A percentile compares a stretch with the other conserved stretches of the same genome.
Conservation (phyloP, 2,888 invertebrate genomes). For the Sympetrum striolatum region DNA sequence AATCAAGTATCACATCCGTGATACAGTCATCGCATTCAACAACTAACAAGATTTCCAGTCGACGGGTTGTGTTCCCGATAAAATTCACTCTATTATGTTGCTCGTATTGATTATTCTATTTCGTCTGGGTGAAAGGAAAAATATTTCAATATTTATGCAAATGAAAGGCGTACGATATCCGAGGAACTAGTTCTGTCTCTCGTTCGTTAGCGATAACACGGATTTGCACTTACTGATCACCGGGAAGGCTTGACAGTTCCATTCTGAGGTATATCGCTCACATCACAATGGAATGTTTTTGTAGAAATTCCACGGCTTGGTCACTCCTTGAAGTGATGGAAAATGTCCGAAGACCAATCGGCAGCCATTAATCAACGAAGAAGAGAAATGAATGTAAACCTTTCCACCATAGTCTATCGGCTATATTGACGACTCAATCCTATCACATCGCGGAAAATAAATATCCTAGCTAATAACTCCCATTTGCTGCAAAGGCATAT, state of each 20-base stretch:
- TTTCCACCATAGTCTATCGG: neutral
- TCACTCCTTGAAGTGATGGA: neutral
- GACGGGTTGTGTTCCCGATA: too few relatives aligned
- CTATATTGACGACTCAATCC: neutral
- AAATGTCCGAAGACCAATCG: neutral
- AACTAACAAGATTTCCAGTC: too few relatives aligned
- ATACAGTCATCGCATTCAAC: too few relatives aligned
- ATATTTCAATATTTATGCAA: neutral
- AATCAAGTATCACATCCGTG: too few relatives aligned
- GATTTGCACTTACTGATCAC: neutral
- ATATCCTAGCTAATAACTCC: neutral
- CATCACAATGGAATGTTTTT: neutral
- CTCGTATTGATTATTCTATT: too few relatives aligned
- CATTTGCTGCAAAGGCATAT: neutral
- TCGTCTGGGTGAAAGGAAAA: neutral
- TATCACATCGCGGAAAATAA: neutral
- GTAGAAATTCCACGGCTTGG: neutral
- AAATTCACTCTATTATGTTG: too few relatives aligned
- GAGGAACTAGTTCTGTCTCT: neutral
- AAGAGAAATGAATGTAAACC: neutral
- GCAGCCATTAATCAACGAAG: slow-evolving; percentile 16
- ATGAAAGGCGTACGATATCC: neutral
- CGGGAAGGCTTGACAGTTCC: neutral
- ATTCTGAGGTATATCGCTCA: neutral
- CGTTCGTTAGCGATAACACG: neutral